phyloP scores from a whole-genome alignment of 2,113 vertebrate species.

The Thermophis baileyi region DNA sequence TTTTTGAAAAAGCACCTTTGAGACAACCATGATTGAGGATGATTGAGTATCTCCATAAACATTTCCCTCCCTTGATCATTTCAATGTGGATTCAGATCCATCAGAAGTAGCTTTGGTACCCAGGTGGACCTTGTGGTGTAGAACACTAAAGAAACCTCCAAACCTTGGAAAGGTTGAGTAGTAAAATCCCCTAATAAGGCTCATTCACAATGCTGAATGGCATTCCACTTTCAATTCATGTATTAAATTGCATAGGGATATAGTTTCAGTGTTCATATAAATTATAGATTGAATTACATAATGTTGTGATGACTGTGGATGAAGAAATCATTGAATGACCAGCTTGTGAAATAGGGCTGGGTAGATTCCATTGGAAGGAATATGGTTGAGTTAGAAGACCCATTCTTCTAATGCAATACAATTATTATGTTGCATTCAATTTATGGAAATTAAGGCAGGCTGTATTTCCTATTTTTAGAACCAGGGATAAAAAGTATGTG shows the following conservation, averaged over 20 bases:
- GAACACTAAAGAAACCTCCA: not conserved
- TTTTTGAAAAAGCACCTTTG: not conserved
- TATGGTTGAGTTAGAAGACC: not conserved
- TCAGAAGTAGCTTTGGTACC: not conserved
- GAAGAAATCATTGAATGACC: accelerated
- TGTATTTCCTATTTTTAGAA: not conserved
- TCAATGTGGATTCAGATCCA: not conserved
- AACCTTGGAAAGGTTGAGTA: not conserved
- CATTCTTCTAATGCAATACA: not conserved
- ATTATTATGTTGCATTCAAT: not conserved
- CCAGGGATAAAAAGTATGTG: not conserved
- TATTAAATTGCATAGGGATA: not conserved
- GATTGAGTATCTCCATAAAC: not conserved
- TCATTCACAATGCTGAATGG: not conserved
- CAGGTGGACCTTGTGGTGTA: not conserved
- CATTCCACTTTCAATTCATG: not conserved
- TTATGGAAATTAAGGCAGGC: not conserved
- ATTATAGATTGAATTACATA: not conserved
- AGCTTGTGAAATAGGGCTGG: not conserved
- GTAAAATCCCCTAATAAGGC: not conserved
- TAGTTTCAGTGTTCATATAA: not conserved
- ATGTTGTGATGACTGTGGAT: no score
- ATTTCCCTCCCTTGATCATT: not conserved
- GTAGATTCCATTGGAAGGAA: not conserved
- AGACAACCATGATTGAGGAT: not conserved